Base-by-base conservation (phyloP, 1,140 invertebrate species). In the Drosophila simulans region DNA sequence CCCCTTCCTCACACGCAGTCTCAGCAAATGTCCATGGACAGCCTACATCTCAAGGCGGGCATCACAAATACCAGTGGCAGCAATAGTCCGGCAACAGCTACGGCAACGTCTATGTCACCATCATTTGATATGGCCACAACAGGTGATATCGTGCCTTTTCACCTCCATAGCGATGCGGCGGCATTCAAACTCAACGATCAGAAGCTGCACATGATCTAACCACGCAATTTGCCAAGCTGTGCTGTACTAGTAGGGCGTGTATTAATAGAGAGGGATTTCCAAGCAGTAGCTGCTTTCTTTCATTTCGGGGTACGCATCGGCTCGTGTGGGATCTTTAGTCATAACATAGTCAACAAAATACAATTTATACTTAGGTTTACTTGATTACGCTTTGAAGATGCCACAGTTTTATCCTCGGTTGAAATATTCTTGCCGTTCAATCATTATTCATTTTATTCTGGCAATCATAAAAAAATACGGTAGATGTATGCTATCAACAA, bases 71-170 rank as follows among this genome's bases (percentile, higher is more conserved):
- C 57, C 10, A 75, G 56, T 17, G 59, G 60, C 20, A 72, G 55
- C 46, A 40, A 60, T 40, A 46, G 48, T 52, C 63, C 72, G 13
- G 56, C 56, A 20, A 22, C 63, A 3, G 51, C 42, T 7, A 76
- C 60, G 3, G 57, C 73, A 11, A 58, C 74, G 0, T 55, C 64
- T 0, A 58, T 68, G 43, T 53, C 75, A 20, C 68, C 79, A 7
- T 45, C 74, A 1, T 20, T 80, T 22, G 84, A 88, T 35, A 81
- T 91, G 5, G 20, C 93, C 94, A 20, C 95, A 8, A 22, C 95
- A 4, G 92, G 95, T 94, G 91, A 95, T 93, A 40, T 95, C 94
- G 45, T 96, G 94, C 93, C 95, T 95, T 92, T 95, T 95, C 94
- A 95, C 95, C 84, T 95, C 95, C 92, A 96, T 94, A 54, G 94